These are phyloP conservation scores for Galbula dea DNA, from an alignment of 2,113 vertebrate genomes.

Conservation along the genomic window DNA sequence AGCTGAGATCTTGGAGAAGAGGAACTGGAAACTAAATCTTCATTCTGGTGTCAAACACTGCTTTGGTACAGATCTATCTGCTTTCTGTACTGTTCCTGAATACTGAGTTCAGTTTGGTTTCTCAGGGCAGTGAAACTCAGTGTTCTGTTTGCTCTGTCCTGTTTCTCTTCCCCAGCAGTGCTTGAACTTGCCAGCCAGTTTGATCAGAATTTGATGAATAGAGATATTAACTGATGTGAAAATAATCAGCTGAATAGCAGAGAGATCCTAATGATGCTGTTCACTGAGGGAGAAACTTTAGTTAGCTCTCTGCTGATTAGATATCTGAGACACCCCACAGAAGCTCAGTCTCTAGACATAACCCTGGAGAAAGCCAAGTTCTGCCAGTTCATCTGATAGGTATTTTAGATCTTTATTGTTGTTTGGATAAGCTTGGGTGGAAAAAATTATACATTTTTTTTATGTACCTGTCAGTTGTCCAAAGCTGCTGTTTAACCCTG, in stretches of 20 bases:
- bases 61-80: background rate
- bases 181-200: background rate
- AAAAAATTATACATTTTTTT: background rate
- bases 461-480: background rate
- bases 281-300: background rate
- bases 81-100: background rate
- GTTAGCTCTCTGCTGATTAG: background rate
- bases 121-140: background rate
- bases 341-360: background rate
- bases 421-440: background rate
- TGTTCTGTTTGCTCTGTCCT: background rate
- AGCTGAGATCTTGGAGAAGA: background rate
- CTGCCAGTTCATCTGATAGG: background rate
- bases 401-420: background rate
- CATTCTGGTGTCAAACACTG: background rate
- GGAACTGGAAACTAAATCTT: background rate
- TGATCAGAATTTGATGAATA: background rate
- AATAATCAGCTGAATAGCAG: background rate
- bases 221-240: background rate
- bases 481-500: background rate
- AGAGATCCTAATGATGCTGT: background rate
- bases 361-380: background rate
- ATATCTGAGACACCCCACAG: background rate
- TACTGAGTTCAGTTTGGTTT: background rate
- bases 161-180: background rate